Conservation (phyloP, 2,113 vertebrate genomes). For the Gobio gobio region DNA sequence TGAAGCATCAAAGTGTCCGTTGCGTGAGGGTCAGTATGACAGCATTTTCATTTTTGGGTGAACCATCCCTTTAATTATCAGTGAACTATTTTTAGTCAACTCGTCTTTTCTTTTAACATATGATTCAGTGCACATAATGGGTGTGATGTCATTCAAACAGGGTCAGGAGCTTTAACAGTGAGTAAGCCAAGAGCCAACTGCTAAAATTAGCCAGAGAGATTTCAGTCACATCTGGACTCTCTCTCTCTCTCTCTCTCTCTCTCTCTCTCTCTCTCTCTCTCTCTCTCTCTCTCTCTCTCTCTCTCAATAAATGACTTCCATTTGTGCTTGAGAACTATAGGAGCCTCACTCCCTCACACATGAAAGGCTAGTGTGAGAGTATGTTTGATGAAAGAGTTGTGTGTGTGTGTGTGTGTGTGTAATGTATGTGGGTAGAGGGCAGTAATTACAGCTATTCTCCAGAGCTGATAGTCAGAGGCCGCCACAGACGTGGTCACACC, state of each 20-base stretch:
- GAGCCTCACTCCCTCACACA: neutral
- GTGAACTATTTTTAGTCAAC: neutral
- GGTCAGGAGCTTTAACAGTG: neutral
- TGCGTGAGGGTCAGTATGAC: too few species aligned
- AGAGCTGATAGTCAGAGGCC: conserved; percentile 30
- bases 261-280: neutral
- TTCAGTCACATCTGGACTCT: conserved; percentile 18
- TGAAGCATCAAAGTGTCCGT: too few species aligned
- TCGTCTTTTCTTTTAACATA: neutral
- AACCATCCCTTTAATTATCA: neutral
- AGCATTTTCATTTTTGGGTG: too few species aligned
- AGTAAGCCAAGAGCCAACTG: neutral
- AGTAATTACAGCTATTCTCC: conserved; percentile 52
- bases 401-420: conserved; percentile 4
- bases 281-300: conserved; percentile 23
- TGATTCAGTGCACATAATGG: neutral
- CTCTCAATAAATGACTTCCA: conserved; percentile 40
- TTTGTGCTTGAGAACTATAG: conserved; percentile 20
- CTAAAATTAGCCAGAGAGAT: conserved; percentile 33
- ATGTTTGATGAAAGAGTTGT: neutral
- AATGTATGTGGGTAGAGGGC: conserved; percentile 1
- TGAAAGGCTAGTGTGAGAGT: conserved; percentile 10
- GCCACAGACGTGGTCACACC: conserved; percentile 25
- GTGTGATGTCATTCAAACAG: neutral
- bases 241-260: conserved; percentile 15